Base-by-base conservation (phyloP, 2,888 invertebrate genomes). In the Willowsia nigromaculata region DNA sequence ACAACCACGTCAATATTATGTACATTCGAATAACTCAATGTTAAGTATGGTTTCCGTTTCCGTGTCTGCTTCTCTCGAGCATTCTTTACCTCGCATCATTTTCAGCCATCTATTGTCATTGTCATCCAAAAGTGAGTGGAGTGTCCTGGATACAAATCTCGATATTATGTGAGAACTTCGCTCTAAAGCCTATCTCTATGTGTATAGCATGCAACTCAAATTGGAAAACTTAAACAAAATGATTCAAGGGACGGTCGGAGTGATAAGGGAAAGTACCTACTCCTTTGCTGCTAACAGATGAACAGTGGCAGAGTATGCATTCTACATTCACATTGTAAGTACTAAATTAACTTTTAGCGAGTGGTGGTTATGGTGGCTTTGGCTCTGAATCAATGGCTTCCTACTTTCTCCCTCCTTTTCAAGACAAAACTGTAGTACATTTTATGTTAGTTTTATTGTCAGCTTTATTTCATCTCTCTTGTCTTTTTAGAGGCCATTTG, bases 391-490 rank as follows among this genome's bases (percentile, higher is more conserved):
- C 65, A 83, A 88, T 59, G 76, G 47, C 15, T 71, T 68, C 47
- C 65, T 18, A n/a, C 65, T 53, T 30, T 27, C 40, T 53, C 30
- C 25, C 9, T 18, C 40, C 47, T 50, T 33, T n/a, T 50, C n/a
- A 43, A 37, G 40, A n/a, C 43, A 74, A 47, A n/a, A 50, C 74
- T 43, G 78, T 74, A 71, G 78, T 53, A 65, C 83, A 83, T 89
- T 89, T 89, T 84, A 89, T 80, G 78, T 27, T 30, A 13, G 53
- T 89, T 89, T 89, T 89, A 89, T 89, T 89, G 80, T 83, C 71
- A 78, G 65, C 71, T 89, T 89, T 89, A 81, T 87, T 87, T 87
- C 87, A 89, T 89, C 53, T 84, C 84, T 84, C 62, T 62, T 83
- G 68, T 83, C 76, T 83, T 88, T 87, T 82, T 76, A 88, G 88